Base-by-base conservation (phyloP, 2,797 vertebrate genomes). In the Erethizon dorsatum region DNA sequence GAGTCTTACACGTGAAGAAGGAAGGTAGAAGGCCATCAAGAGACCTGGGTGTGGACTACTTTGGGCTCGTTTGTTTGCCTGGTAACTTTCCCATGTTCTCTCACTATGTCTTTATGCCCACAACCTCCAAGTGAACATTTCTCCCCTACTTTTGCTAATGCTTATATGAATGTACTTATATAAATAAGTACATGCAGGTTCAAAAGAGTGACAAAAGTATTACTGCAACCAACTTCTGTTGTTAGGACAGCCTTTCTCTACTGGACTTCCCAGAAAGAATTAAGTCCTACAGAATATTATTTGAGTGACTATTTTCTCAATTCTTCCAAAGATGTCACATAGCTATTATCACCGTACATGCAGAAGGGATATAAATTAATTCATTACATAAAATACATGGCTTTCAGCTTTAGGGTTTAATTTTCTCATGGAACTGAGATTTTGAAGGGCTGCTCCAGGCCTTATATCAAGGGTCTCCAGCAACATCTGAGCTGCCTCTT, bases 151-250 rank as follows among this genome's bases (percentile, higher is more conserved):
- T 71, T 17, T 54, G 56, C 33, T 89, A 57, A 37, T 67, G 33
- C 20, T n/a, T 90, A 59, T 24, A 18, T 83, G 90, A 37, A 37
- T 69, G 14, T 88, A 56, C 78, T 77, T 24, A n/a, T n/a, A n/a
- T n/a, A n/a, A n/a, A n/a, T n/a, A n/a, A n/a, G n/a, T n/a, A n/a
- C 47, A 88, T 59, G 33, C 5, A 69, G 50, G 17, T 77, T 65
- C 45, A 71, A 54, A 90, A 89, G 83, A 91, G 33, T 83, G 73
- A 57, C 8, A 17, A 22, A 95, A 65, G 79, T 52, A 31, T 93
- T 79, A 31, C 9, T 33, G 54, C 4, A 61, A 92, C 31, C n/a
- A 94, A 71, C 22, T 67, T 96, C 26, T 91, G 31, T 37, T 41
- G 8, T 69, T 52, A 61, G 54, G 28, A 37, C 45, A 56, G 31